These are phyloP conservation scores for Eulemur macaco DNA, from an alignment of 2,113 vertebrate species.

Conservation along the genomic window DNA sequence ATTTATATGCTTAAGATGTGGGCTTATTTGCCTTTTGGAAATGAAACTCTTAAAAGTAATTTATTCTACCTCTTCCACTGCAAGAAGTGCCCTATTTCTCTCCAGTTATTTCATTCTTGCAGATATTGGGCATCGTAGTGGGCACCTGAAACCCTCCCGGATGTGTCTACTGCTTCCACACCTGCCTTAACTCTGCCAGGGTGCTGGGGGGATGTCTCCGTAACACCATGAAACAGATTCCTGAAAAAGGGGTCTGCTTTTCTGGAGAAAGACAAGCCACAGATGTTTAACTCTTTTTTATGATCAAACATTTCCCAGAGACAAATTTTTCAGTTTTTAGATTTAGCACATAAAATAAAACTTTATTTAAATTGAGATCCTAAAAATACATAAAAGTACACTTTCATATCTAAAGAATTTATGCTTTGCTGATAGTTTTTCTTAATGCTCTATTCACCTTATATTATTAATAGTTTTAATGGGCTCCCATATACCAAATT, in stretches of 20 bases:
- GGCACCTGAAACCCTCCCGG: accelerated
- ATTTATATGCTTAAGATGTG: background rate
- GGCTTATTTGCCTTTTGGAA: background rate
- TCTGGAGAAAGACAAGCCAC: background rate
- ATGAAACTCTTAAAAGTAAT: background rate
- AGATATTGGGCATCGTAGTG: background rate
- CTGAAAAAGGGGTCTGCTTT: background rate
- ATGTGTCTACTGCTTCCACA: no score
- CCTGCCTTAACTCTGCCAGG: background rate
- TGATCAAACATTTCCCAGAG: background rate
- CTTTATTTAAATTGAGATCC: conserved; percentile 1
- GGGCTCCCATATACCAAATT: background rate
- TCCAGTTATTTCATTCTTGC: background rate
- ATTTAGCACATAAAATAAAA: background rate
- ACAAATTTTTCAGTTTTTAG: background rate
- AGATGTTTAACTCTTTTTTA: background rate
- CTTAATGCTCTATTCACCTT: background rate
- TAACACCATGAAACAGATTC: background rate
- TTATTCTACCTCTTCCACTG: background rate
- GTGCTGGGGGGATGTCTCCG: background rate
- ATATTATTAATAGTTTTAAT: background rate
- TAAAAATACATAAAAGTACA: background rate
- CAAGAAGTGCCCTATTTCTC: background rate
- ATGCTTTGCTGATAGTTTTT: background rate
- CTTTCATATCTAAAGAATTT: background rate